These are phyloP conservation scores for Drosophila orosa DNA, from an alignment of 1,140 invertebrate species.

Conservation along the genomic window DNA sequence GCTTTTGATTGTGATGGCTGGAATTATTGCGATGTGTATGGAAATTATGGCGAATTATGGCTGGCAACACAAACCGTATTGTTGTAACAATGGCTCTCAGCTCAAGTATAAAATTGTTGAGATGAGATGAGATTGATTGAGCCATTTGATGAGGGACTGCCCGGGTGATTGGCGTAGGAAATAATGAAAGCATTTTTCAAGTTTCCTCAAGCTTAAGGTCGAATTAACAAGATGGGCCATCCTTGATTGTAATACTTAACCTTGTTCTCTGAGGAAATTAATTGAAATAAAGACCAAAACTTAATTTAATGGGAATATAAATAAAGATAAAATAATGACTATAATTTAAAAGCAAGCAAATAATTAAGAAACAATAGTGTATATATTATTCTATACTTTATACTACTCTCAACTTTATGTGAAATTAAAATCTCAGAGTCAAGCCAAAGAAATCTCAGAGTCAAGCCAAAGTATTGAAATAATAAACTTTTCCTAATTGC, in stretches of 20 bases:
- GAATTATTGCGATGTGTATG: constrained; percentile 53
- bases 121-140: constrained; percentile 41
- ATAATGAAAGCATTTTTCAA: constrained; percentile 2
- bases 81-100: constrained; percentile 28
- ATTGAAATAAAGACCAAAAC: neutral
- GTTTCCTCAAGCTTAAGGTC: neutral
- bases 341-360: neutral
- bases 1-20: constrained; percentile 32
- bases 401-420: neutral
- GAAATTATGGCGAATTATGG: constrained; percentile 71
- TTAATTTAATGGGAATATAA: neutral
- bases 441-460: too few species aligned
- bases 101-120: constrained; percentile 21
- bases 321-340: too few species aligned
- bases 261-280: neutral
- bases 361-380: neutral
- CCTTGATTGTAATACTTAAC: neutral
- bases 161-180: neutral
- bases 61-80: constrained; percentile 26
- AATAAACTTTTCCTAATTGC: neutral
- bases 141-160: constrained; percentile 4
- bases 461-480: neutral
- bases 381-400: too few species aligned
- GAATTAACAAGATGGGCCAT: neutral
- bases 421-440: neutral